A percentile compares a stretch with the other conserved stretches of the same genome.
Evolutionary conservation across 2,888 invertebrate genomes (phyloP).

Genomic region (Spodoptera picta): DNA sequence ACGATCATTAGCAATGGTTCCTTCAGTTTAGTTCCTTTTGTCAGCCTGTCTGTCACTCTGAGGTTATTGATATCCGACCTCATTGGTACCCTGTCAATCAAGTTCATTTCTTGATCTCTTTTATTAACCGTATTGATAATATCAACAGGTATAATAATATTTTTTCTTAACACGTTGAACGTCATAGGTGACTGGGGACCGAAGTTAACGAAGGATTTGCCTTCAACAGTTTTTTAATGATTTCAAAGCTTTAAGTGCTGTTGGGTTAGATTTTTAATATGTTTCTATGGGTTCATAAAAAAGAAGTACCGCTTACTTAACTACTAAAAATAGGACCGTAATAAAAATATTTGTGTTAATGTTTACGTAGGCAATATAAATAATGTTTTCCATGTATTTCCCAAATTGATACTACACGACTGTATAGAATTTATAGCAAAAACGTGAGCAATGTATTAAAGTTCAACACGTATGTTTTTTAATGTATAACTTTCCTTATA

Average conservation of each 20-base stretch:
- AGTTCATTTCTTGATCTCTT: background rate
- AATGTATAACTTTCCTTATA: background rate
- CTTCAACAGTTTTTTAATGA: no score
- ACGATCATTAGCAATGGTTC: background rate
- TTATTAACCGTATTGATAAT: no score
- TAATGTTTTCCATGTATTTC: conserved; percentile 35
- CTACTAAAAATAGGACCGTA: conserved; percentile 9
- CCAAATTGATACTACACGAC: conserved; percentile 44
- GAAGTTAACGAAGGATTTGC: no score
- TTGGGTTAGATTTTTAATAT: no score
- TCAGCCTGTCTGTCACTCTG: conserved; percentile 2
- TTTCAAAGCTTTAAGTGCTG: no score
- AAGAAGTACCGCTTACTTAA: conserved; percentile 3
- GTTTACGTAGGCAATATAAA: conserved; percentile 11
- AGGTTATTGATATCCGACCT: conserved; percentile 10
- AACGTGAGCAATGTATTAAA: conserved; percentile 33
- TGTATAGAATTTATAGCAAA: conserved; percentile 25
- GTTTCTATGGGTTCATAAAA: background rate
- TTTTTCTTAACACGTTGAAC: no score
- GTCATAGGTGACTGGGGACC: no score
- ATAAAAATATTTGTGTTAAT: conserved; percentile 21
- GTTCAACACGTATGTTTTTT: conserved; percentile 19
- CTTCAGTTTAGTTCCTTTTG: conserved; percentile 2
- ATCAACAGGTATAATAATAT: no score
- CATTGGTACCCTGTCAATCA: conserved; percentile 10